These are phyloP conservation scores for Synanthedon vespiformis DNA, from an alignment of 2,888 invertebrate genomes.

Conservation along the genomic window DNA sequence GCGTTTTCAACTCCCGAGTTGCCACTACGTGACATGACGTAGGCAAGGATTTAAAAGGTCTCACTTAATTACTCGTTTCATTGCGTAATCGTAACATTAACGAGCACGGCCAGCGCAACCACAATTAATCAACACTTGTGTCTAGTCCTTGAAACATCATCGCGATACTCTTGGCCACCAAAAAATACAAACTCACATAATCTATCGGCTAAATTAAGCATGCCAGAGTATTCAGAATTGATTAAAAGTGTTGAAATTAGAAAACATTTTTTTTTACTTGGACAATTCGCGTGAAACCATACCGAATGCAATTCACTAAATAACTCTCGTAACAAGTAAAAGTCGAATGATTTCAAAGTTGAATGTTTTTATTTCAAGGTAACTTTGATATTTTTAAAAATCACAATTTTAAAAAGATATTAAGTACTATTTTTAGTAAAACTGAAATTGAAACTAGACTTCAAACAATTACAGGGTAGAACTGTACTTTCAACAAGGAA, in stretches of 20 bases:
- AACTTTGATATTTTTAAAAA: conserved; percentile 18
- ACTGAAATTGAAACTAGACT: not conserved
- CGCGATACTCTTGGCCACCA: conserved; percentile 27
- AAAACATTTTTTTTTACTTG: conserved; percentile 6
- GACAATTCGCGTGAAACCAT: conserved; percentile 5
- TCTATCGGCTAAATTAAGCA: conserved; percentile 1
- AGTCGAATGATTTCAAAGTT: conserved; percentile 1
- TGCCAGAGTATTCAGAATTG: too few relatives aligned
- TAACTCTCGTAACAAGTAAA: conserved; percentile 8
- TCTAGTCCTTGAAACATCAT: conserved; percentile 34
- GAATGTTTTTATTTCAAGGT: conserved; percentile 5
- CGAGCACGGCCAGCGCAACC: conserved; percentile 19
- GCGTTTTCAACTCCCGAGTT: not conserved
- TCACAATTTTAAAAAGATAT: conserved; percentile 11
- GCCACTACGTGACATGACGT: conserved; percentile 9
- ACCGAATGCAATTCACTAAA: conserved; percentile 12
- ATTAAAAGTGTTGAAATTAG: conserved; percentile 6
- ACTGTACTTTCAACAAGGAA: too few relatives aligned
- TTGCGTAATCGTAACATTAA: conserved; percentile 15
- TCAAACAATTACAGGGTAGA: too few relatives aligned
- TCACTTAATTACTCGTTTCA: conserved; percentile 19
- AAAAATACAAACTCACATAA: conserved; percentile 7
- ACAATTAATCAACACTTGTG: conserved; percentile 40
- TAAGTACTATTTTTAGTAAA: not conserved
- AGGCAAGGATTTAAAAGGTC: conserved; percentile 14